A percentile compares a stretch with the other conserved stretches of the same genome.
Evolutionary conservation across 2,888 invertebrate species (phyloP).

Genomic region (Plagodis dolabraria): DNA sequence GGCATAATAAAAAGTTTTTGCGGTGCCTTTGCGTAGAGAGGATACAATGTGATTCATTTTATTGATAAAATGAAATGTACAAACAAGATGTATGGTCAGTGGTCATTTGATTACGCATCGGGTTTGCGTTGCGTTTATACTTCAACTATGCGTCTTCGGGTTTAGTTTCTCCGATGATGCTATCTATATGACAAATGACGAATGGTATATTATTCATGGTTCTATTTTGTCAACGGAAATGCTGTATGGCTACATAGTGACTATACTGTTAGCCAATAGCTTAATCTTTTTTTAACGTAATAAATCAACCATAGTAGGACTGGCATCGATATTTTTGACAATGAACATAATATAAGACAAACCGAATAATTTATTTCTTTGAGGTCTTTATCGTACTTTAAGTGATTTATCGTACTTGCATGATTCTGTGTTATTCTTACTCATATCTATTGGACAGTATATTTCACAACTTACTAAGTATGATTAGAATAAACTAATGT

Average conservation of each 20-base stretch:
- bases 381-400: background rate
- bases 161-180: conserved; percentile 38
- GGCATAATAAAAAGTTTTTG: conserved; percentile 59
- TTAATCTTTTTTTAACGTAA: conserved; percentile 12
- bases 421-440: no score
- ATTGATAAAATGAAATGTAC: conserved; percentile 63
- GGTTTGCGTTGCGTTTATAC: conserved; percentile 41
- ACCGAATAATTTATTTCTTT: background rate
- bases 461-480: background rate
- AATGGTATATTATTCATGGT: conserved; percentile 32
- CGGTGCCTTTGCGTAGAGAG: conserved; percentile 49
- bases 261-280: conserved; percentile 16
- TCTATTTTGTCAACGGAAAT: conserved; percentile 31
- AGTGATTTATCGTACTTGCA: no score
- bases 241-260: conserved; percentile 14
- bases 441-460: no score
- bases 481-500: background rate
- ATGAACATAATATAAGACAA: background rate
- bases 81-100: conserved; percentile 59
- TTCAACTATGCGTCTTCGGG: conserved; percentile 41
- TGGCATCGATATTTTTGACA: conserved; percentile 12
- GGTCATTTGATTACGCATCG: conserved; percentile 49
- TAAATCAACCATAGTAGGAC: conserved; percentile 8
- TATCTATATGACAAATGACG: conserved; percentile 39
- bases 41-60: conserved; percentile 58